Percentiles rank a stretch among this genome's conserved stretches.
phyloP scores from a whole-genome alignment of 2,888 invertebrate species.

The Parascotia fuliginaria region DNA sequence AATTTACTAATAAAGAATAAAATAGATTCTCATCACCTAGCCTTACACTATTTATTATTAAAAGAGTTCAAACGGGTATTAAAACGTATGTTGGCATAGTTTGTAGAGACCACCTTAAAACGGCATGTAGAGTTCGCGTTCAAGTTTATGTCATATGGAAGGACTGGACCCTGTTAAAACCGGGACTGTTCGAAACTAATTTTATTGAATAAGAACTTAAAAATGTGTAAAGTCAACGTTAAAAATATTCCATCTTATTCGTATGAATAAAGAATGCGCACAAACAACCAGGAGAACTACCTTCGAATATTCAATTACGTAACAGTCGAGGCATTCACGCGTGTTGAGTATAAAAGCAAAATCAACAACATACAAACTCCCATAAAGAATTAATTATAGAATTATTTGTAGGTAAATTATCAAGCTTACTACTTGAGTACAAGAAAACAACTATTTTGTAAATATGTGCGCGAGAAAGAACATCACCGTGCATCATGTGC shows the following conservation, averaged over 20 bases:
- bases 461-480: too few relatives aligned
- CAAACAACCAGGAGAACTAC: slow-evolving; percentile 13
- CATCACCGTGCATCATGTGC: too few relatives aligned
- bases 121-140: slow-evolving; percentile 42
- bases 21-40: neutral
- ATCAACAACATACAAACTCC: slow-evolving; percentile 4
- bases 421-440: neutral
- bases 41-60: neutral
- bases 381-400: neutral
- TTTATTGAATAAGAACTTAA: slow-evolving; percentile 15
- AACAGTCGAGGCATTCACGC: slow-evolving; percentile 8
- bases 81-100: slow-evolving; percentile 29
- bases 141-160: slow-evolving; percentile 39
- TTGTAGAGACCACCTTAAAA: slow-evolving; percentile 40
- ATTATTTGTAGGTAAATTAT: neutral
- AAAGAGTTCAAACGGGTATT: slow-evolving; percentile 16
- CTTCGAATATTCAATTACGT: slow-evolving; percentile 11
- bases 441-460: too few relatives aligned
- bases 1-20: neutral
- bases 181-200: slow-evolving; percentile 17
- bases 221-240: slow-evolving; percentile 6
- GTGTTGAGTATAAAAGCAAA: slow-evolving; percentile 6
- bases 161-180: slow-evolving; percentile 23
- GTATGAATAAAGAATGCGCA: slow-evolving; percentile 12
- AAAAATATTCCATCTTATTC: slow-evolving; percentile 6